Evolutionary conservation across 2,888 invertebrate genomes (phyloP).

Genomic region (Agrochola macilenta): DNA sequence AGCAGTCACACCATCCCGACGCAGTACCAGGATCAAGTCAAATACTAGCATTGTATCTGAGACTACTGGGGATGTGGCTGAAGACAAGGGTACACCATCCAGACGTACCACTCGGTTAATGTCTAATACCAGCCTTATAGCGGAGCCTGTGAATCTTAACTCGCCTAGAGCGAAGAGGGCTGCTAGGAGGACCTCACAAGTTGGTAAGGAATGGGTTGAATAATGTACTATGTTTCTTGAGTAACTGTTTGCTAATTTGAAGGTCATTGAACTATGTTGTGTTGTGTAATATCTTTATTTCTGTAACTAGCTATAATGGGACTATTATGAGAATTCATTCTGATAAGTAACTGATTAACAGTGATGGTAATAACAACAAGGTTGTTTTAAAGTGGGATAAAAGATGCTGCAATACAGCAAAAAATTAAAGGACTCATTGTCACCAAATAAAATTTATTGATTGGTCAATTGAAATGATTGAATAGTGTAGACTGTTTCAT

Average conservation of each 20-base stretch:
- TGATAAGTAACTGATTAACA: background rate
- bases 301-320: background rate
- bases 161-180: constrained; percentile 87
- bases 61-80: constrained; percentile 67
- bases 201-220: constrained; percentile 73
- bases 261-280: constrained; percentile 9
- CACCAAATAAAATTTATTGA: constrained; percentile 18
- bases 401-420: background rate
- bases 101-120: constrained; percentile 76
- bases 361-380: no score
- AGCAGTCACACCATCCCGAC: constrained; percentile 80
- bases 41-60: constrained; percentile 82
- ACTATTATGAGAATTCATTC: background rate
- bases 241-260: background rate
- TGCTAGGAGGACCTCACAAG: constrained; percentile 80
- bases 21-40: constrained; percentile 80
- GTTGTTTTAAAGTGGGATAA: background rate
- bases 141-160: constrained; percentile 75
- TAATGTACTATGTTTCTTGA: background rate
- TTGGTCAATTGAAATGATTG: constrained; percentile 26
- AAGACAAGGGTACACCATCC: constrained; percentile 75
- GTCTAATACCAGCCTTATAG: constrained; percentile 75
- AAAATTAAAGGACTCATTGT: background rate
- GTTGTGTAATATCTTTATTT: background rate
- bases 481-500: background rate